Evolutionary conservation across 2,113 vertebrate genomes (phyloP), one percentile per base, ranked within the genome.

Genomic region (Phasianus colchicus): DNA sequence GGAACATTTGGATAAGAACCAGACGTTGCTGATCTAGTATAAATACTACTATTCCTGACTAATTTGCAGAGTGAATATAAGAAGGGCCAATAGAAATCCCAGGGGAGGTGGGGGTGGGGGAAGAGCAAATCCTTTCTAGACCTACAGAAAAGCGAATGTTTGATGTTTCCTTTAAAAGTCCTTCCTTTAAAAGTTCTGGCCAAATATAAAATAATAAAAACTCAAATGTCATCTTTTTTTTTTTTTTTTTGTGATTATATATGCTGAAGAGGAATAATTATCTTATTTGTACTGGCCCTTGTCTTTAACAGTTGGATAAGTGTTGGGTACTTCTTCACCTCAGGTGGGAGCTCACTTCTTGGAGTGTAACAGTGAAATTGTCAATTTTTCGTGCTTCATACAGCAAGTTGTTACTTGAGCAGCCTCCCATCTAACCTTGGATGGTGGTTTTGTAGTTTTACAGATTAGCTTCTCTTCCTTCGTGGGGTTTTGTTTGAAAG

Each of bases 1-100:
- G 95, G 96, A 97, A 96, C 97, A 96, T 95, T 97, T 98, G 97
- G 97, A 96, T 97, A 97, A 97, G 96, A 97, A 97, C 93, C 96
- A 97, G 97, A 96, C 93, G 11, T 97, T 96, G 96, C 96, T 96
- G 97, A 96, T 97, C 90, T 95, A 94, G 95, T 93, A 95, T 91
- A 97, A 97, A 90, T 92, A 93, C 89, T 86, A 82, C 86, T 72
- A 85, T 94, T 67, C 63, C 96, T 79, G 90, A 64, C 88, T 91
- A 90, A 97, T 95, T 97, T 97, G 94, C 94, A 93, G 96, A 55
- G 84, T 76, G 94, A 94, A 61, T 92, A 92, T 95, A 96, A 91
- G 90, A 91, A 96, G 94, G 96, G 94, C 96, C 92, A 92, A 93
- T 93, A 96, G 92, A 93, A 97, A 94, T 94, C 90, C 86, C 91